Conservation (phyloP, 2,113 vertebrate genomes). For the Alligator sinensis region DNA sequence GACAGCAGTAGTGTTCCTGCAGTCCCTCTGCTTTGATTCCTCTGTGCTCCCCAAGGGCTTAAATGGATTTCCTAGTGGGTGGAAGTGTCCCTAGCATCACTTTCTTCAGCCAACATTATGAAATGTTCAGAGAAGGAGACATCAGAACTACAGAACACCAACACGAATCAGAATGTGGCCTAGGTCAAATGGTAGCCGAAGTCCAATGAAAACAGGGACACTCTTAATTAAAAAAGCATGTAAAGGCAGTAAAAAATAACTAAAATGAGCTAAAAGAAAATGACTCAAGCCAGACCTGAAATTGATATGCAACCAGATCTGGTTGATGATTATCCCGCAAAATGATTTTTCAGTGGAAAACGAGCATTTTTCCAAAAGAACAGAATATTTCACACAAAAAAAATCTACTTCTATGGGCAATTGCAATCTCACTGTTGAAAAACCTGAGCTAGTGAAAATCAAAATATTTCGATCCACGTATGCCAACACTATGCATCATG, state of each 20-base stretch:
- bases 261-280: slow-evolving; percentile 21
- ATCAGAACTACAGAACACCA: not conserved
- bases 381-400: slow-evolving; percentile 69
- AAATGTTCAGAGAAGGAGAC: no score
- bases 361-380: slow-evolving; percentile 67
- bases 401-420: slow-evolving; percentile 72
- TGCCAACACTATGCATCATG: accelerated
- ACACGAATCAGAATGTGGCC: slow-evolving; percentile 19
- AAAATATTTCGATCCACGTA: slow-evolving; percentile 33
- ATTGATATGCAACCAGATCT: slow-evolving; percentile 36
- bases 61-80: no score
- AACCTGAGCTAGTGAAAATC: slow-evolving; percentile 59
- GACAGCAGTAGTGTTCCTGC: no score
- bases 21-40: no score
- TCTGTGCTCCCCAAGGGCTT: no score
- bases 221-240: not conserved
- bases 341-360: slow-evolving; percentile 70
- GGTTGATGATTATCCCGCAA: slow-evolving; percentile 60
- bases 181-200: slow-evolving; percentile 36
- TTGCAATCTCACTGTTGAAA: slow-evolving; percentile 62
- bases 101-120: no score
- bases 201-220: not conserved
- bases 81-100: no score
- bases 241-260: slow-evolving; percentile 43
- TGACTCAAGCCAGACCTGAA: slow-evolving; percentile 65